phyloP scores from a whole-genome alignment of 1,140 invertebrate genomes.

The Musca domestica region DNA sequence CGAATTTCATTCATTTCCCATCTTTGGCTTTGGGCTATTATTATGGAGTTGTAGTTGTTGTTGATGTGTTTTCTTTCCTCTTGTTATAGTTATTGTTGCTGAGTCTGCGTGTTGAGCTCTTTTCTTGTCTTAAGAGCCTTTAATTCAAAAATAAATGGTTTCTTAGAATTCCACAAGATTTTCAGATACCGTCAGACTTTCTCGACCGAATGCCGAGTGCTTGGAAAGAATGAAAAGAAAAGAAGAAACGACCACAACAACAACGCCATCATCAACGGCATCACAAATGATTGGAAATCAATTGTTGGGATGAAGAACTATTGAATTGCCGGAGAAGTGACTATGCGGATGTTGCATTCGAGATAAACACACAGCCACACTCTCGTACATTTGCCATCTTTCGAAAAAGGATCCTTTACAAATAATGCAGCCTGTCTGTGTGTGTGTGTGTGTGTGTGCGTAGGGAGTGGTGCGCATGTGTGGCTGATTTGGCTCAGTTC shows the following conservation, averaged over 20 bases:
- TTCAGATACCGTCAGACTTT: not conserved
- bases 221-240: too few species aligned
- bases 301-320: not conserved
- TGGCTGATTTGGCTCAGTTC: not conserved
- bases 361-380: slow-evolving; percentile 2
- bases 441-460: not conserved
- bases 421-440: too few species aligned
- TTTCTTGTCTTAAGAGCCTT: too few species aligned
- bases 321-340: not conserved
- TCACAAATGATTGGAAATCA: slow-evolving; percentile 3
- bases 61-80: too few species aligned
- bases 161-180: slow-evolving; percentile 12
- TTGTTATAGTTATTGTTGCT: too few species aligned
- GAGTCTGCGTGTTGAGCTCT: too few species aligned
- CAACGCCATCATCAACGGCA: too few species aligned
- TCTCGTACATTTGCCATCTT: not conserved
- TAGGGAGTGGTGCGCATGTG: not conserved
- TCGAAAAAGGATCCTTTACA: not conserved
- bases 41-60: too few species aligned
- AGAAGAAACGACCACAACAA: too few species aligned
- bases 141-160: slow-evolving; percentile 2
- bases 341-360: slow-evolving; percentile 6
- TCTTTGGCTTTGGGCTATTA: too few species aligned
- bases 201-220: not conserved
- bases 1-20: too few species aligned